Conservation (phyloP, 2,113 vertebrate genomes). For the Corapipo altera region DNA sequence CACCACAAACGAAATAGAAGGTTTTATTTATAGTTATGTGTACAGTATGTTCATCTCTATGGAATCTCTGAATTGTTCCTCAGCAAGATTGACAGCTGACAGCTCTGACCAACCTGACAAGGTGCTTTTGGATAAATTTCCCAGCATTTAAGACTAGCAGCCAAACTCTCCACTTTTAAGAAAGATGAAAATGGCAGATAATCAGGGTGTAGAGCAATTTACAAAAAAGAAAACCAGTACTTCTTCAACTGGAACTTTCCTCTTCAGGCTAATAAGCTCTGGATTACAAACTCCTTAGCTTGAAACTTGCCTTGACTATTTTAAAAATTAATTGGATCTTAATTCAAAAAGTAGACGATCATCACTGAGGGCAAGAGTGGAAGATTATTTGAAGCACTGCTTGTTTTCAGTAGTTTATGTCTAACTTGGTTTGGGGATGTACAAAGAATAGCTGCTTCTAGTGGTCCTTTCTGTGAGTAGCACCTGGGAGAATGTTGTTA, state of each 20-base stretch:
- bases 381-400: neutral
- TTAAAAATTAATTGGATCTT: neutral
- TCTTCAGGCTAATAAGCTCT: neutral
- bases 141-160: neutral
- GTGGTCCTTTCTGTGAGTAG: neutral
- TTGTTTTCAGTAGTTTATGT: neutral
- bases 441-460: neutral
- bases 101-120: neutral
- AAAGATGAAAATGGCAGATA: neutral
- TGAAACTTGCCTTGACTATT: neutral
- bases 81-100: constrained; percentile 19
- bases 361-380: neutral
- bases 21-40: constrained; percentile 26
- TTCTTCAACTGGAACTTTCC: neutral
- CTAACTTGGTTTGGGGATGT: neutral
- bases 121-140: neutral
- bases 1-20: neutral
- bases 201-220: neutral
- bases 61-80: neutral
- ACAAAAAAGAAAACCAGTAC: neutral
- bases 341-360: neutral
- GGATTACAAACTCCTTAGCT: neutral
- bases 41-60: neutral
- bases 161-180: neutral
- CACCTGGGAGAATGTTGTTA: neutral